These are phyloP conservation scores for Brotula barbata DNA, from an alignment of 2,797 vertebrate genomes.

Conservation along the genomic window DNA sequence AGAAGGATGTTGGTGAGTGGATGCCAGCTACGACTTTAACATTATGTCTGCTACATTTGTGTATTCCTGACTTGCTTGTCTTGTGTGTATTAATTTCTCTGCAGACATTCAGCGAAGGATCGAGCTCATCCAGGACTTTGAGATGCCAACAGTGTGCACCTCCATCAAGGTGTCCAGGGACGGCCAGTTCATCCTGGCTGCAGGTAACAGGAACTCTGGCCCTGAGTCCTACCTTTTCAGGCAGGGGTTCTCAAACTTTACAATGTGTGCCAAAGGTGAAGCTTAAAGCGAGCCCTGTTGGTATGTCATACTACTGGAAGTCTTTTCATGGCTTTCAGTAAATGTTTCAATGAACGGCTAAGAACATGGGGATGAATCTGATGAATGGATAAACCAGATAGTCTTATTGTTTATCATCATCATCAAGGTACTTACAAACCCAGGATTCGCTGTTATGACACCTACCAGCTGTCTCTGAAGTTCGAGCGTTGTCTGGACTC, in stretches of 20 bases:
- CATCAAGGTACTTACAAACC: conserved; percentile 94
- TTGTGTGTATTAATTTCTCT: neutral
- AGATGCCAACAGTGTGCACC: conserved; percentile 95
- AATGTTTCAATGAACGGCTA: too few relatives aligned
- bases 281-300: too few relatives aligned
- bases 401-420: neutral
- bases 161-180: conserved; percentile 93
- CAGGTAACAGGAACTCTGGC: conserved; percentile 76
- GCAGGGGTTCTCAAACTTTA: too few relatives aligned
- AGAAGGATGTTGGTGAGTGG: conserved; percentile 93
- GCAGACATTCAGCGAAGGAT: conserved; percentile 93
- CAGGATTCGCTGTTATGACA: conserved; percentile 93
- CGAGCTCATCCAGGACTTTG: conserved; percentile 98
- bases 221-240: too few relatives aligned
- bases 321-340: too few relatives aligned
- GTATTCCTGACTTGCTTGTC: neutral
- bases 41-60: accelerated
- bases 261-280: too few relatives aligned
- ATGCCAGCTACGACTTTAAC: neutral
- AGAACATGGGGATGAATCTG: too few relatives aligned
- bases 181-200: conserved; percentile 93
- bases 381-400: too few relatives aligned
- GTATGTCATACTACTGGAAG: too few relatives aligned
- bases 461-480: conserved; percentile 94
- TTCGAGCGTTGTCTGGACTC: conserved; percentile 98